Base-by-base conservation (phyloP, 2,888 invertebrate species). In the Mellilla xanthometata region DNA sequence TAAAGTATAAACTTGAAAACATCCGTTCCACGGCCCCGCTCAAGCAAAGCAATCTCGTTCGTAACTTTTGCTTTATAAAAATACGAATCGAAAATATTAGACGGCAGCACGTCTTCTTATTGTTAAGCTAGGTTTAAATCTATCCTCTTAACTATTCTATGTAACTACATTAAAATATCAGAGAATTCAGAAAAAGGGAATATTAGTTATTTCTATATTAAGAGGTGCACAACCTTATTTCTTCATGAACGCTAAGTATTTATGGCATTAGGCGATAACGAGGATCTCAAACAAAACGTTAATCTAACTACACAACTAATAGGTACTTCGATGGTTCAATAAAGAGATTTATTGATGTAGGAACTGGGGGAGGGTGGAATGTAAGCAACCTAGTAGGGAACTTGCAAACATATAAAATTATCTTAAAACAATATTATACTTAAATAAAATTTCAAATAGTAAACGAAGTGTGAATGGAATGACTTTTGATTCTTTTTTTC, bases 141-240 rank as follows among this genome's bases (percentile, higher is more conserved):
- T 85, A 85, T 73, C 40, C 46, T 68, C 86, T 87, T 88, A 85
- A 63, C 79, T 82, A 82, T 77, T 77, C 84, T 82, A 83, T 62
- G 54, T 54, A 64, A 68, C 89, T 88, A 88, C 85, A 44, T 83
- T 88, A 88, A 89, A 89, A 88, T 88, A 86, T 89, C 86, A 84
- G 85, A 89, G 83, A 88, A 86, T 87, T 81, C 87, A 84, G 87
- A 88, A 87, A 86, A 81, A 81, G 86, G 88, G 87, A 83, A 82
- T 84, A 85, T 86, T 82, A 81, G 76, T 78, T 76, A 77, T 77
- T 76, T 76, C 85, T 88, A 87, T 85, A 81, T 78, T 84, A 85
- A 84, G 77, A 83, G 85, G 89, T 88, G 89, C 89, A 89, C 89
- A 89, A 89, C 89, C 89, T 87, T 86, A 81, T 84, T 87, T 86